phyloP scores from a whole-genome alignment of 2,888 invertebrate species.

The Teleogryllus oceanicus region DNA sequence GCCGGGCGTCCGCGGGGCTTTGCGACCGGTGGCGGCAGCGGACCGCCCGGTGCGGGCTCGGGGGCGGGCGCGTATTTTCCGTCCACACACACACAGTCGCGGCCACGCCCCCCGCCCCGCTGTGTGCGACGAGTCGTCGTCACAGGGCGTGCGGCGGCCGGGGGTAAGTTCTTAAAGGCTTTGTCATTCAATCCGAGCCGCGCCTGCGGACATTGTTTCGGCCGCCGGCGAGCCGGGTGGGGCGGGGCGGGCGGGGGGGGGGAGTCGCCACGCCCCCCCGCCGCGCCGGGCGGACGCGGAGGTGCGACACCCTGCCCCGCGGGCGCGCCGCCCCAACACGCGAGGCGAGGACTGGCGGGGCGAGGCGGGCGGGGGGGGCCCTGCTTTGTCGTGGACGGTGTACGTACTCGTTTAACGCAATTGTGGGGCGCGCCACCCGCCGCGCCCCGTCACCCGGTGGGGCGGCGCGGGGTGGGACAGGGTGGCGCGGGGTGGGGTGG shows the following conservation, averaged over 20 bases:
- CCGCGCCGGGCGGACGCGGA: too few species aligned
- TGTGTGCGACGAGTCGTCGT: background rate
- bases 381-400: background rate
- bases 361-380: background rate
- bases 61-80: background rate
- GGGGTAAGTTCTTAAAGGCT: background rate
- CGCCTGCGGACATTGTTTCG: background rate
- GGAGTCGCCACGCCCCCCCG: too few species aligned
- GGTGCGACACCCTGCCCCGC: background rate
- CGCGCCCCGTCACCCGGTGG: background rate
- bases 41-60: background rate
- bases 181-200: background rate
- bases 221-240: too few species aligned
- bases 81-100: background rate
- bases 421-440: background rate
- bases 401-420: conserved; percentile 18
- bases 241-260: too few species aligned
- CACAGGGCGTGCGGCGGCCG: background rate
- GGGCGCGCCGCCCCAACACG: background rate
- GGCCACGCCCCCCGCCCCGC: too few species aligned
- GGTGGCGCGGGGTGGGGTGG: background rate
- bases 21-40: background rate
- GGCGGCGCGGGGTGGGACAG: background rate
- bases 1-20: background rate
- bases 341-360: too few species aligned